Evolutionary conservation across 2,797 vertebrate genomes (phyloP).

Genomic region (Ctenochaetus hawaiiensis): DNA sequence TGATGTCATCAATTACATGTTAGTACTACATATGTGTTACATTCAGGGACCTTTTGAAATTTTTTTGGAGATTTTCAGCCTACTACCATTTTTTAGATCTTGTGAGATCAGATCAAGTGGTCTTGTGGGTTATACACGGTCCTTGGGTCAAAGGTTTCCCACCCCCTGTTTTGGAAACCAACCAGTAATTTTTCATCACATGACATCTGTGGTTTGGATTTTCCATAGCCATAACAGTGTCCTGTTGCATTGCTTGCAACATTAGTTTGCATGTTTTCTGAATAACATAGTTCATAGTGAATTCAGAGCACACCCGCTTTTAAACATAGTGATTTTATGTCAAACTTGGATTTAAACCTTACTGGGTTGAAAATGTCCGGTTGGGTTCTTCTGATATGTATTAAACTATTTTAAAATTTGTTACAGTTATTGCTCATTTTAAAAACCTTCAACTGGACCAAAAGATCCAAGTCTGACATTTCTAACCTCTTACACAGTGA

Average conservation of each 20-base stretch:
- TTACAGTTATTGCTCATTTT: background rate
- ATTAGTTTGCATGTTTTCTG: slow-evolving; percentile 56
- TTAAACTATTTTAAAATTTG: background rate
- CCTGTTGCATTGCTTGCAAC: background rate
- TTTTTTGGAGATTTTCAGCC: too few species aligned
- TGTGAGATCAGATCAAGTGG: too few species aligned
- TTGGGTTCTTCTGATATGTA: background rate
- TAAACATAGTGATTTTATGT: slow-evolving; percentile 19
- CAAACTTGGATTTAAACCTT: slow-evolving; percentile 48
- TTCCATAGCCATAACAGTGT: slow-evolving; percentile 5
- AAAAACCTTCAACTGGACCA: background rate
- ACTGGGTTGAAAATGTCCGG: background rate
- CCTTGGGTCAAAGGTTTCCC: too few species aligned
- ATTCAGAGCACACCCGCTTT: background rate
- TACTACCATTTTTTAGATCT: too few species aligned
- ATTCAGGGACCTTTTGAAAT: too few species aligned
- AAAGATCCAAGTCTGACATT: slow-evolving; percentile 52
- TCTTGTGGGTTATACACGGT: too few species aligned
- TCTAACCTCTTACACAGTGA: slow-evolving; percentile 25
- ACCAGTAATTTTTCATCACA: background rate
- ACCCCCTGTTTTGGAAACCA: background rate
- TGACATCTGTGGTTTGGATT: background rate
- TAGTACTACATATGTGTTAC: too few species aligned
- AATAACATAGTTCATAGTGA: slow-evolving; percentile 44
- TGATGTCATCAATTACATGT: too few species aligned